Conservation (phyloP, 2,888 invertebrate genomes). For the Drosophila siamana region DNA sequence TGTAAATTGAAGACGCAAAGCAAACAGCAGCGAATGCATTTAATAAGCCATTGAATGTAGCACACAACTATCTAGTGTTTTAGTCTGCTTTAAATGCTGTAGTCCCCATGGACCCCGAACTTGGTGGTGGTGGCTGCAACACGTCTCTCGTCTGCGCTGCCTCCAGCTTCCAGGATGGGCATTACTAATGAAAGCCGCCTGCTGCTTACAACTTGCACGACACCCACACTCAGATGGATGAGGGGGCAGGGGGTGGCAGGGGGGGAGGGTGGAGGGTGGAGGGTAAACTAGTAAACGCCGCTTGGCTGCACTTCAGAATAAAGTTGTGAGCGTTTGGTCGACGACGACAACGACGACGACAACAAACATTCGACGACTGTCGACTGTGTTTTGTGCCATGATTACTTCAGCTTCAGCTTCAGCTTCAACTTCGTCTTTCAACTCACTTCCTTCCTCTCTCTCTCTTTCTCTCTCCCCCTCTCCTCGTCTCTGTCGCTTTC, state of each 20-base stretch:
- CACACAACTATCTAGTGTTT: no score
- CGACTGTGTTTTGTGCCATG: slow-evolving; percentile 39
- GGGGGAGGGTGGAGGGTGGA: neutral
- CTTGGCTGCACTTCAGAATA: slow-evolving; percentile 67
- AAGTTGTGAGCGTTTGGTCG: slow-evolving; percentile 33
- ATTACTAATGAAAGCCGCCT: slow-evolving; percentile 15
- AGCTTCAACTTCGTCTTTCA: slow-evolving; percentile 16
- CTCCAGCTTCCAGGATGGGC: no score
- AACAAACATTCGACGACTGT: slow-evolving; percentile 23
- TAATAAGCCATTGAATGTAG: no score
- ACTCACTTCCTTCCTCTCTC: neutral
- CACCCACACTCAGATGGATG: no score
- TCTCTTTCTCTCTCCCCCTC: neutral
- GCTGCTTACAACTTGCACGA: no score
- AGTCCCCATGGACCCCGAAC: neutral
- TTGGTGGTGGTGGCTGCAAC: neutral
- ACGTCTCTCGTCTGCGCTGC: neutral
- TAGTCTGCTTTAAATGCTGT: neutral
- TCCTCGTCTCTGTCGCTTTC: neutral
- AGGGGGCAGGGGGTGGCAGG: no score
- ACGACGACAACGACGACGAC: slow-evolving; percentile 30
- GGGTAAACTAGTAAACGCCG: slow-evolving; percentile 28
- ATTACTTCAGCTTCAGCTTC: slow-evolving; percentile 13
- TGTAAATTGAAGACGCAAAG: no score
- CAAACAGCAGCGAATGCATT: no score